A percentile compares a stretch with the other conserved stretches of the same genome.
phyloP scores from a whole-genome alignment of 2,888 invertebrate genomes.

The Panopea generosa region DNA sequence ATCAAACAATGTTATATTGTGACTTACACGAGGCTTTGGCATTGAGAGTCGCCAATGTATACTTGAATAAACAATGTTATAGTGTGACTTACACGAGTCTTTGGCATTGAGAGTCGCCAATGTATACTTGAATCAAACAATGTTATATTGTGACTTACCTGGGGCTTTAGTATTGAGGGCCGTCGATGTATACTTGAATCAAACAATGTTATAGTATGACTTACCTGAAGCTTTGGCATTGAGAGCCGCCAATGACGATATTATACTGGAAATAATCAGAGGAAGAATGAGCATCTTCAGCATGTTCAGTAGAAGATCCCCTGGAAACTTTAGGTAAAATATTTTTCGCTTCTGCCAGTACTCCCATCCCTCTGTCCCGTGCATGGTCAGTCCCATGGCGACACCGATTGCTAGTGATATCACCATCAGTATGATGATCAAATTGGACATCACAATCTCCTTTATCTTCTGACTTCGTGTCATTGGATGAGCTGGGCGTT shows the following conservation, averaged over 20 bases:
- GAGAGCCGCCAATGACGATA: constrained; percentile 92
- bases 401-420: constrained; percentile 87
- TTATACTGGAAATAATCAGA: constrained; percentile 88
- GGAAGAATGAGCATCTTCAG: constrained; percentile 90
- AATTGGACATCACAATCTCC: constrained; percentile 78
- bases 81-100: too few relatives aligned
- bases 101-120: too few relatives aligned
- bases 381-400: constrained; percentile 86
- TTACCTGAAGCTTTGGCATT: constrained; percentile 93
- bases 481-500: neutral
- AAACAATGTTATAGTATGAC: too few relatives aligned
- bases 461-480: constrained; percentile 5
- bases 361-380: constrained; percentile 86
- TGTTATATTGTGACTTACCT: too few relatives aligned
- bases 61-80: too few relatives aligned
- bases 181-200: too few relatives aligned
- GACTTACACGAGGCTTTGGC: too few relatives aligned
- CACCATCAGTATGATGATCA: constrained; percentile 88
- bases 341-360: constrained; percentile 89
- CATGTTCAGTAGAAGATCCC: constrained; percentile 89
- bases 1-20: too few relatives aligned
- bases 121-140: too few relatives aligned
- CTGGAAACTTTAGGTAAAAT: constrained; percentile 89
- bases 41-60: too few relatives aligned
- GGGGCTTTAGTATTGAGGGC: too few relatives aligned